Evolutionary conservation across 2,797 vertebrate genomes (phyloP).

Genomic region (Sebastes iracundus): DNA sequence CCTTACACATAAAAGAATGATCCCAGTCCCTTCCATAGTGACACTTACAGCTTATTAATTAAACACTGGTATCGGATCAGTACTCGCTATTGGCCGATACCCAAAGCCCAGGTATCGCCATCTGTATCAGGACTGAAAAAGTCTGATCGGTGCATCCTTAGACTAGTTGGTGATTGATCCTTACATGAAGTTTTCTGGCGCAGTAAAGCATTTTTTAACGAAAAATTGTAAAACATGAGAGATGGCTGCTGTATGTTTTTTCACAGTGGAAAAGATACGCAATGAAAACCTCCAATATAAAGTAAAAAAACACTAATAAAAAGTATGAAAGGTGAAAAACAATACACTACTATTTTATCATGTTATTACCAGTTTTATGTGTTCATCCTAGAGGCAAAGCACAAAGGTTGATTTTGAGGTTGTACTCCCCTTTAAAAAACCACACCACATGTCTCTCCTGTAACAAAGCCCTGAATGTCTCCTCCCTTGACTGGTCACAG

Average conservation of each 20-base stretch:
- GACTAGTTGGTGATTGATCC: background rate
- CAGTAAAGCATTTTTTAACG: background rate
- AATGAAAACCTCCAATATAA: background rate
- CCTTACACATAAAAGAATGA: too few relatives aligned
- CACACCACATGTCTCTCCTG: slow-evolving; percentile 86
- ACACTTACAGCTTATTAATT: too few relatives aligned
- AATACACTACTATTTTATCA: slow-evolving; percentile 25
- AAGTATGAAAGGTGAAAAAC: slow-evolving; percentile 10
- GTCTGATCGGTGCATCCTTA: too few relatives aligned
- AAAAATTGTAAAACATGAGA: slow-evolving; percentile 10
- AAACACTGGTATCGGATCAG: too few relatives aligned
- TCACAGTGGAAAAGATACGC: background rate
- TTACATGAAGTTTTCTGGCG: slow-evolving; percentile 29
- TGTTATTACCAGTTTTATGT: slow-evolving; percentile 56
- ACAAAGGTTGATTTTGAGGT: slow-evolving; percentile 74
- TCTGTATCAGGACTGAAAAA: too few relatives aligned
- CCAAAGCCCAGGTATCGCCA: too few relatives aligned
- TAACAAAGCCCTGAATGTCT: slow-evolving; percentile 89
- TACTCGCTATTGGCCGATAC: too few relatives aligned
- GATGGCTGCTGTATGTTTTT: background rate
- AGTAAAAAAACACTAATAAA: background rate
- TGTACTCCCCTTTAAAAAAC: slow-evolving; percentile 72
- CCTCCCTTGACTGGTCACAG: slow-evolving; percentile 89
- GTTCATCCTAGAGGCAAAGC: slow-evolving; percentile 54
- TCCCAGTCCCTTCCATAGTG: too few relatives aligned